These are phyloP conservation scores for Myotis lucifugus DNA, from an alignment of 2,113 vertebrate genomes.

Conservation along the genomic window DNA sequence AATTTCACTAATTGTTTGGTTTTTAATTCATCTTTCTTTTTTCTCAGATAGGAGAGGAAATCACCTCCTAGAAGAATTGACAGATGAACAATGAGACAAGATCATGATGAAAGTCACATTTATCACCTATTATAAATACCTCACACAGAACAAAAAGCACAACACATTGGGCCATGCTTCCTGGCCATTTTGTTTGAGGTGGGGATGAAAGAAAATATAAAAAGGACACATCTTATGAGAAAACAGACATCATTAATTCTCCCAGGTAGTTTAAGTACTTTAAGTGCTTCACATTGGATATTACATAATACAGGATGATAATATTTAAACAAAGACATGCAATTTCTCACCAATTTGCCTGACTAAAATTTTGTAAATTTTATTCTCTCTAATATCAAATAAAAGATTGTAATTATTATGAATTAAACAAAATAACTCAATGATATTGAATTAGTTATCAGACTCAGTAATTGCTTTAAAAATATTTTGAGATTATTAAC, in stretches of 20 bases:
- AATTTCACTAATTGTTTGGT: conserved; percentile 95
- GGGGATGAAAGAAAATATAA: conserved; percentile 28
- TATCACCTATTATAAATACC: background rate
- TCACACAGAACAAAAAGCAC: conserved; percentile 25
- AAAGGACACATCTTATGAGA: background rate
- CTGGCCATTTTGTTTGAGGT: background rate
- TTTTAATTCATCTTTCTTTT: conserved; percentile 97
- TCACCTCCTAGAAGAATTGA: conserved; percentile 91
- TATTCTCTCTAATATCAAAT: conserved; percentile 14
- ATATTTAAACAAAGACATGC: background rate
- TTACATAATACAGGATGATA: background rate
- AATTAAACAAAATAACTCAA: conserved; percentile 30
- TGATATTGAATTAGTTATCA: background rate
- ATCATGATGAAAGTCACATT: conserved; percentile 40
- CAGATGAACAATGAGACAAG: conserved; percentile 63
- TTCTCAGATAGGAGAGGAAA: conserved; percentile 96
- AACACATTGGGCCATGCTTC: background rate
- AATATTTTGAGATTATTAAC: background rate
- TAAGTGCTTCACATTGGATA: background rate
- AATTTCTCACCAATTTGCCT: background rate
- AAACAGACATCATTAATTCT: background rate
- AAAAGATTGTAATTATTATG: background rate
- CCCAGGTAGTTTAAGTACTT: background rate
- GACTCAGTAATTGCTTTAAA: background rate
- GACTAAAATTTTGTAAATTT: background rate